Percentiles rank a stretch among this genome's conserved stretches.
Conservation (phyloP, 2,888 invertebrate species). For the Agapostemon virescens region DNA sequence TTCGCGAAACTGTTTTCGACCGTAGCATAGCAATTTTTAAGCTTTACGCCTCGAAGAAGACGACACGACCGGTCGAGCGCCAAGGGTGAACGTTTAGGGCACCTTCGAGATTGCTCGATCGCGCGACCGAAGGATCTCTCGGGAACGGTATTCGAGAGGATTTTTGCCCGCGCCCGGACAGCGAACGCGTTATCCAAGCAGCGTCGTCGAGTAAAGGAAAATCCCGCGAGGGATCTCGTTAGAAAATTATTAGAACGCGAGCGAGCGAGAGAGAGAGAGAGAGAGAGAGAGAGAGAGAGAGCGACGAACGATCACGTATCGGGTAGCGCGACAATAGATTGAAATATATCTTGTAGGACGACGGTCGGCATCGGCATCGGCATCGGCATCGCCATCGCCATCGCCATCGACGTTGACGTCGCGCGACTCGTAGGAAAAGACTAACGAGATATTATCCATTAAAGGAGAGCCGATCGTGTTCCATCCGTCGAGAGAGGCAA, state of each 20-base stretch:
- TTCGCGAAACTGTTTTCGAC: too few relatives aligned
- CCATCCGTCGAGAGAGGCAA: conserved; percentile 3
- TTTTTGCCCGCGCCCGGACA: not conserved
- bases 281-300: not conserved
- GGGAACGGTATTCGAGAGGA: not conserved
- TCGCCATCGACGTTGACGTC: conserved; percentile 4
- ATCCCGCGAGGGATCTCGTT: conserved; percentile 10
- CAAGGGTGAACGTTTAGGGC: not conserved
- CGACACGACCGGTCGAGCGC: too few relatives aligned
- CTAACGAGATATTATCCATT: conserved; percentile 32
- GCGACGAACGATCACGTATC: not conserved
- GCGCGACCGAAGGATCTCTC: not conserved
- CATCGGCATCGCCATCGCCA: conserved; percentile 1
- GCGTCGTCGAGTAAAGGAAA: not conserved
- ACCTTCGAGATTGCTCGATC: not conserved
- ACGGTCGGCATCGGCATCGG: conserved; percentile 3
- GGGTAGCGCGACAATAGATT: not conserved
- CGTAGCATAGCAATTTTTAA: too few relatives aligned
- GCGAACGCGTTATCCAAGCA: not conserved
- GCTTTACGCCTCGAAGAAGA: too few relatives aligned
- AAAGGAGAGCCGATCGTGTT: conserved; percentile 22
- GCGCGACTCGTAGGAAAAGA: conserved; percentile 7
- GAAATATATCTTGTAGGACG: conserved; percentile 3
- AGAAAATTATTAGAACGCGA: conserved; percentile 34
- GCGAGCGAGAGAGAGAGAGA: not conserved